Evolutionary conservation across 1,140 invertebrate species (phyloP), one percentile per base, ranked within the genome.

Genomic region (Calephelis virginiensis): DNA sequence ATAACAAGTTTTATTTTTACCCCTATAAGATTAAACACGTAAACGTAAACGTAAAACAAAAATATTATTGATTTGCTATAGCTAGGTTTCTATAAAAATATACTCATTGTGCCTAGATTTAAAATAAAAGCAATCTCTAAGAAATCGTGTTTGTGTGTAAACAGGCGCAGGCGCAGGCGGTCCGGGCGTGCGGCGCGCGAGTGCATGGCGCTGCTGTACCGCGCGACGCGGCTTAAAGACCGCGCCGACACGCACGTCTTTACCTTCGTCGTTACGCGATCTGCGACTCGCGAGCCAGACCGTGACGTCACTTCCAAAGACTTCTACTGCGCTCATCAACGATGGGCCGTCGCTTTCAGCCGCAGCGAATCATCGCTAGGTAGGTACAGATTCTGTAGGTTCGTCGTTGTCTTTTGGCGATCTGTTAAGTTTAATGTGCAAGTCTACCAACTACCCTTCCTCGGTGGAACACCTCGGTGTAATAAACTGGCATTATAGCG

Each of bases 291-390:
- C 43, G 95, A 97, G 88, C 93, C 95, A 9, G 95, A 96, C 85
- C 93, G 95, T 60, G 95, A 96, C 88, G 95, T 96, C 72, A 96
- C 95, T 46, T 96, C 95, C 69, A 96, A 96, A 86, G 96, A 97
- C 81, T 96, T 97, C 83, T 94, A 94, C 38, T 97, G 96, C 88
- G 96, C 96, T 8, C 96, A 96, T 82, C 96, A 97, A 78, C 93
- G 94, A 90, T 98, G 96, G 96, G 96, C 95, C n/a, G 95, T 97
- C 63, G 95, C 95, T 4, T 97, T 97, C 85, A 95, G 94, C 0
- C 93, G 96, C 14, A 94, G 94, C 40, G 96, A 97, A 78, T 95
- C 96, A 81, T 93, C 94, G 67, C 76, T 85, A 66, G 85, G 87
- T 88, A 47, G 69, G 76, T 28, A 10, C 28, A 28, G 28, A 28